Percentiles rank a stretch among this genome's conserved stretches.
These are phyloP conservation scores for Salmo trutta DNA, from an alignment of 2,797 vertebrate genomes.

Conservation along the genomic window DNA sequence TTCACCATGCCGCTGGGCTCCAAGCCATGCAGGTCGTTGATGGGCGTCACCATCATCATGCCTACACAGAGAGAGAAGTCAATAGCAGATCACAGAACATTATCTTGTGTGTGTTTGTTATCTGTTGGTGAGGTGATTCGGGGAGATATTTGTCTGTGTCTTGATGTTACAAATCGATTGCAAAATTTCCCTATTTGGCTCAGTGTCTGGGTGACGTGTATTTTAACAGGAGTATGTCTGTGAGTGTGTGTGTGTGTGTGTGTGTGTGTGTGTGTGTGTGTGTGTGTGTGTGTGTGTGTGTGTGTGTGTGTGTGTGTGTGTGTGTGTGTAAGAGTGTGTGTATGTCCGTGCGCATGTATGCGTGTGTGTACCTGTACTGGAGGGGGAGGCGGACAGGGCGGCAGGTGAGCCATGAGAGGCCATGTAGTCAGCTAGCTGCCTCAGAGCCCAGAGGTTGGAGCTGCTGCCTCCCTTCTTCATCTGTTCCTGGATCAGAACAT, in stretches of 20 bases:
- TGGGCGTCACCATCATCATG: constrained; percentile 86
- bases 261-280: neutral
- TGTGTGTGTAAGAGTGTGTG: constrained; percentile 26
- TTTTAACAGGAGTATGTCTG: neutral
- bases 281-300: neutral
- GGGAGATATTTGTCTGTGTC: neutral
- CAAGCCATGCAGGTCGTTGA: constrained; percentile 88
- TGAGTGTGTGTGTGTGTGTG: constrained; percentile 9
- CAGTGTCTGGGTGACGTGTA: neutral
- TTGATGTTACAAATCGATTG: neutral
- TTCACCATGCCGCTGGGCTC: constrained; percentile 86
- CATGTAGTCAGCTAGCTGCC: constrained; percentile 97
- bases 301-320: constrained; percentile 7
- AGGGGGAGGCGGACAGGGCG: constrained; percentile 84
- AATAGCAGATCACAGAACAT: neutral
- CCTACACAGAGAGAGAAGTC: constrained; percentile 63
- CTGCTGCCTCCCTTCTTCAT: constrained; percentile 97
- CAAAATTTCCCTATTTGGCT: neutral
- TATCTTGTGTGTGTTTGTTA: neutral
- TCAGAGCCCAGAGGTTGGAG: constrained; percentile 92
- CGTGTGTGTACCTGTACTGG: constrained; percentile 72
- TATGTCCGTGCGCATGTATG: constrained; percentile 8
- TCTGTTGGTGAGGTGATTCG: neutral
- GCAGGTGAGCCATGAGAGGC: constrained; percentile 86
- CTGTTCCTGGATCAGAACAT: constrained; percentile 96